Evolutionary conservation across 1,140 invertebrate species (phyloP).

Genomic region (Stegodyphus dumicola): DNA sequence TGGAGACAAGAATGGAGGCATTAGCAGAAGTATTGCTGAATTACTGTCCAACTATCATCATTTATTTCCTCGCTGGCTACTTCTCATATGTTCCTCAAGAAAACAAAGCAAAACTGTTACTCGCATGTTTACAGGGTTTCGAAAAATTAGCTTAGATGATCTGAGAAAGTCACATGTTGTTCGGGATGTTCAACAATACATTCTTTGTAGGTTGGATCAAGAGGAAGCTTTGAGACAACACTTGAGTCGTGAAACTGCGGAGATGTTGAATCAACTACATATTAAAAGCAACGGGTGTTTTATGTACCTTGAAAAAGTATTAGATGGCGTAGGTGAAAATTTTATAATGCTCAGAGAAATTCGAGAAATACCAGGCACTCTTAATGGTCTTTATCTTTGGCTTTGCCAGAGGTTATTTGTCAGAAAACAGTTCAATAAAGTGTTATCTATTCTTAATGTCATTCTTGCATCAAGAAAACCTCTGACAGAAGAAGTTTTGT

Average conservation of each 20-base stretch:
- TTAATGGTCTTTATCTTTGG: constrained; percentile 95
- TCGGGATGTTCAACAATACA: constrained; percentile 94
- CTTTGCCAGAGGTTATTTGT: constrained; percentile 92
- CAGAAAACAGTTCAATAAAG: constrained; percentile 87
- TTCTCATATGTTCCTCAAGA: constrained; percentile 89
- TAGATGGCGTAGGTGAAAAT: constrained; percentile 92
- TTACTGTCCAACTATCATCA: constrained; percentile 89
- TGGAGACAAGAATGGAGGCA: constrained; percentile 39
- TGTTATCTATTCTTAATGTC: constrained; percentile 85
- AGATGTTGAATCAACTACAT: constrained; percentile 93
- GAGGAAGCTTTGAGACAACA: constrained; percentile 84
- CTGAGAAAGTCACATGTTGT: constrained; percentile 84
- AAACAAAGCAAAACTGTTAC: constrained; percentile 84
- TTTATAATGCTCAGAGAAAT: constrained; percentile 88
- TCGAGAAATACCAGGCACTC: constrained; percentile 91
- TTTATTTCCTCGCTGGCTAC: constrained; percentile 91
- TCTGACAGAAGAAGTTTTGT: constrained; percentile 82
- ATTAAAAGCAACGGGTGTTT: constrained; percentile 98
- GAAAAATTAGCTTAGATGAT: constrained; percentile 86
- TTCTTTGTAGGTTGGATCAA: constrained; percentile 87
- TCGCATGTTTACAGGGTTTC: constrained; percentile 91
- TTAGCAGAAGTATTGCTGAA: constrained; percentile 67
- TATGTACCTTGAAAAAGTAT: constrained; percentile 90
- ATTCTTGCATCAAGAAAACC: constrained; percentile 87
- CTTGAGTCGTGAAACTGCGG: constrained; percentile 86